Base-by-base conservation (phyloP, 2,888 invertebrate genomes). In the Malthinus flaveolus region DNA sequence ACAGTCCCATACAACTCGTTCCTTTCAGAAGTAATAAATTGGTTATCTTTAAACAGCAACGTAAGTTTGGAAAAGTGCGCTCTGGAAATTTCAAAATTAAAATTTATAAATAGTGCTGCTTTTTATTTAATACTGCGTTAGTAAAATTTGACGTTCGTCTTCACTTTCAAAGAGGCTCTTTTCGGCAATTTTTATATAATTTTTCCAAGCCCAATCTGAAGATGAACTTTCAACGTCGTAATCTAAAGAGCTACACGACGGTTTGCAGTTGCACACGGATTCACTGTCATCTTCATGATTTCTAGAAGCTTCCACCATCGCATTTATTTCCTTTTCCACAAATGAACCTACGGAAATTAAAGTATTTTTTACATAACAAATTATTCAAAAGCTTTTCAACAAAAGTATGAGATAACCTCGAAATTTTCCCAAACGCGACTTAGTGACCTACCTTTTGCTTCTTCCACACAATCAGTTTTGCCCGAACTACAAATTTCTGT, bases 161-260 rank as follows among this genome's bases (percentile, higher is more conserved):
- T 23, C 23, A 23, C 5, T 23, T 23, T 23, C 23, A 23, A 23
- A 23, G 5, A 23, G 23, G 23, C 39, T 42, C n/a, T 42, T 42
- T 42, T 42, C 15, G 15, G 9, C 23, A 23, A 42, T 6, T n/a
- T 23, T 13, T 15, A 42, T 23, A 23, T 23, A 23, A 23, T 23
- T 23, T 23, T 5, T 23, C 80, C 84, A 85, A 61, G 86, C 82
- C 67, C 83, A 87, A 61, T 85, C 82, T 0, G 86, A 85, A 67
- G 87, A 87, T 0, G 88, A 87, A 0, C 85, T 86, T 71, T 87
- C 87, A 0, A 86, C 85, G 64, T 87, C 85, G 65, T 87, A 88
- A 32, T 84, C 83, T 44, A 88, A 83, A 9, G 87, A 86, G 0
- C 85, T 84, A 72, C 88, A 88, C 0, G 87, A 79, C 42, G 84